Conservation (phyloP, 2,888 invertebrate genomes). For the Philopedon plagiatum region DNA sequence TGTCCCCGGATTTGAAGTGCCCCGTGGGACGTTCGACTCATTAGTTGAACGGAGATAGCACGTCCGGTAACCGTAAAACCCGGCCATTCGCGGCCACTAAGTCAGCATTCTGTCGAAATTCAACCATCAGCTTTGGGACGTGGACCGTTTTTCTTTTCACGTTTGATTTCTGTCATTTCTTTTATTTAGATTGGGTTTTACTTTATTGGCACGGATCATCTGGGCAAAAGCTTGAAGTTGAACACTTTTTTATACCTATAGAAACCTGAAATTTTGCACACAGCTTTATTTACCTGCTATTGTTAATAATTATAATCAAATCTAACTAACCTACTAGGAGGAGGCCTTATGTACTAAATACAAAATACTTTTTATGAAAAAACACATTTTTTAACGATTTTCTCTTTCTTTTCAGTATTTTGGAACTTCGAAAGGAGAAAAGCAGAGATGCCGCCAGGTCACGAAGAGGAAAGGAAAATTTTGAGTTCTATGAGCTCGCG, state of each 20-base stretch:
- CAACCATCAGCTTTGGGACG: constrained; percentile 61
- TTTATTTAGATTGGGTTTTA: constrained; percentile 50
- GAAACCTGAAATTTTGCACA: too few relatives aligned
- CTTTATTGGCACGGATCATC: constrained; percentile 8
- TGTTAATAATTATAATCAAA: background rate
- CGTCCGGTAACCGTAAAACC: constrained; percentile 65
- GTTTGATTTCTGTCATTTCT: constrained; percentile 34
- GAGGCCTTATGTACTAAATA: background rate
- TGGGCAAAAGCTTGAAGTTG: too few relatives aligned
- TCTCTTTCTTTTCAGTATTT: constrained; percentile 80
- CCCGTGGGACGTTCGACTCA: constrained; percentile 64
- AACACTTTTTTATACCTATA: too few relatives aligned
- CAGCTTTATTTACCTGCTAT: background rate
- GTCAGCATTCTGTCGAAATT: constrained; percentile 65
- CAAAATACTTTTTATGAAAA: background rate
- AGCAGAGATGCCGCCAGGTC: constrained; percentile 94
- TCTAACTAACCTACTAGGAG: constrained; percentile 2
- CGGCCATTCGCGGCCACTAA: constrained; percentile 65
- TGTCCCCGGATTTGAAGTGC: constrained; percentile 54
- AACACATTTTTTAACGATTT: background rate
- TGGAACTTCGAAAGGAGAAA: constrained; percentile 94
- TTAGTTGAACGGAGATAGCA: constrained; percentile 66
- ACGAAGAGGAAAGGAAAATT: constrained; percentile 94
- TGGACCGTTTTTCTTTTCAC: constrained; percentile 56
- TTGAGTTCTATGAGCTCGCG: constrained; percentile 96